Conservation (phyloP, 1,140 invertebrate species). For the Drosophila pallidifrons region DNA sequence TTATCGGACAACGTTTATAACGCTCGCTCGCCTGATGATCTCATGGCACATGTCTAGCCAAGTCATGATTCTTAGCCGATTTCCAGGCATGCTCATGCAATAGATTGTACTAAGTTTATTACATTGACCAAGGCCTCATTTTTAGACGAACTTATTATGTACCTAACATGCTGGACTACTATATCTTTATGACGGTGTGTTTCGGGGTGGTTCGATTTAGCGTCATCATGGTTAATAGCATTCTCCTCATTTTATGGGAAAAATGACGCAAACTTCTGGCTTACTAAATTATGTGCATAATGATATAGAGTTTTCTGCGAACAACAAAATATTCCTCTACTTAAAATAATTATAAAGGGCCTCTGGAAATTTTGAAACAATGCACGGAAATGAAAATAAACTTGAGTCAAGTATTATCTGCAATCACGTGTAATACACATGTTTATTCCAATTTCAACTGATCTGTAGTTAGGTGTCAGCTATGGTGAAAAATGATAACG, state of each 20-base stretch:
- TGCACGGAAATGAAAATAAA: constrained; percentile 18
- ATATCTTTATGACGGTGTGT: constrained; percentile 29
- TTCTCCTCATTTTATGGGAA: neutral
- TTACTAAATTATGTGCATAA: neutral
- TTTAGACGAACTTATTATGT: constrained; percentile 11
- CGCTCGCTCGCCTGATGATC: constrained; percentile 36
- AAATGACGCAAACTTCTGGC: neutral
- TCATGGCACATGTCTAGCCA: constrained; percentile 45
- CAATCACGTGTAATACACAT: neutral
- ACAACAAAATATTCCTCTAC: neutral
- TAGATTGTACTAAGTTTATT: constrained; percentile 16
- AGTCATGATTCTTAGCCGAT: constrained; percentile 65
- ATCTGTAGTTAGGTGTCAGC: neutral
- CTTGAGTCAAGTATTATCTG: neutral
- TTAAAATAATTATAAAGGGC: neutral
- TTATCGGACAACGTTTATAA: constrained; percentile 36
- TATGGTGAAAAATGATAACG: constrained; percentile 11
- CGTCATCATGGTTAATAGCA: constrained; percentile 28
- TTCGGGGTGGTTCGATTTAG: constrained; percentile 12
- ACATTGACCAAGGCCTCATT: constrained; percentile 32
- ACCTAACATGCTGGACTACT: neutral
- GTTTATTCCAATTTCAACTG: constrained; percentile 5
- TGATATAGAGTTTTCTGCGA: neutral
- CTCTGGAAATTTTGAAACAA: constrained; percentile 1
- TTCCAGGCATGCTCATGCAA: constrained; percentile 14